Percentiles rank a stretch among this genome's conserved stretches.
These are phyloP conservation scores for Propithecus perrieri DNA, from an alignment of 2,797 vertebrate species.

Conservation along the genomic window DNA sequence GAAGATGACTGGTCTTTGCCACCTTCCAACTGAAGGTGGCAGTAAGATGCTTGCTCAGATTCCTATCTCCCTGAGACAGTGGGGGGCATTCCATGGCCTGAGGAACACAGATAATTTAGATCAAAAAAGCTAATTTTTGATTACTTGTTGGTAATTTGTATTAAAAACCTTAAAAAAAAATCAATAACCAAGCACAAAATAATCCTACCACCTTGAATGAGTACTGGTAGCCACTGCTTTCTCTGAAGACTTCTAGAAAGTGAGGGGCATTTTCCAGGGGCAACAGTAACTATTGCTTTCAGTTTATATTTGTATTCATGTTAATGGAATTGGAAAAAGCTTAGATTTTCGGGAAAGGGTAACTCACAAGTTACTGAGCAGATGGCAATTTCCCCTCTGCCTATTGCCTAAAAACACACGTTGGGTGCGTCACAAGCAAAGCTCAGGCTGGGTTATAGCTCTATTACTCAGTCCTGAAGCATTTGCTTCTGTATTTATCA, in stretches of 20 bases:
- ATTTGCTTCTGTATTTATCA: slow-evolving; percentile 55
- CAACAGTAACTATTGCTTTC: neutral
- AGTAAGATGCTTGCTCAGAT: neutral
- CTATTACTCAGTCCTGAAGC: slow-evolving; percentile 59
- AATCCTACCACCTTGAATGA: neutral
- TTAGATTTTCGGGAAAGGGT: slow-evolving; percentile 53
- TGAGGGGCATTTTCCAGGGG: neutral
- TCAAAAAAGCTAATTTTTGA: neutral
- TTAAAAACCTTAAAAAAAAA: slow-evolving; percentile 15
- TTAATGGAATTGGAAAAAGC: slow-evolving; percentile 54
- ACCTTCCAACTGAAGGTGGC: neutral
- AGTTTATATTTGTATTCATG: slow-evolving; percentile 48
- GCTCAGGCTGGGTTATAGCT: neutral
- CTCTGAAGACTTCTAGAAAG: neutral
- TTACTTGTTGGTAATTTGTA: neutral
- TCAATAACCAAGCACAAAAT: neutral
- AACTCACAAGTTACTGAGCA: slow-evolving; percentile 55
- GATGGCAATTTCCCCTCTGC: slow-evolving; percentile 42
- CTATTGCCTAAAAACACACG: slow-evolving; percentile 59
- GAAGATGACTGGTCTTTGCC: neutral
- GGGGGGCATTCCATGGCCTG: neutral
- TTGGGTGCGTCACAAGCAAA: slow-evolving; percentile 39
- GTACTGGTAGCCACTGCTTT: neutral
- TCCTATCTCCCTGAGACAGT: neutral
- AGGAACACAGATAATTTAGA: neutral